Evolutionary conservation across 2,797 vertebrate genomes (phyloP), one percentile per base, ranked within the genome.

Genomic region (Xenops minutus): DNA sequence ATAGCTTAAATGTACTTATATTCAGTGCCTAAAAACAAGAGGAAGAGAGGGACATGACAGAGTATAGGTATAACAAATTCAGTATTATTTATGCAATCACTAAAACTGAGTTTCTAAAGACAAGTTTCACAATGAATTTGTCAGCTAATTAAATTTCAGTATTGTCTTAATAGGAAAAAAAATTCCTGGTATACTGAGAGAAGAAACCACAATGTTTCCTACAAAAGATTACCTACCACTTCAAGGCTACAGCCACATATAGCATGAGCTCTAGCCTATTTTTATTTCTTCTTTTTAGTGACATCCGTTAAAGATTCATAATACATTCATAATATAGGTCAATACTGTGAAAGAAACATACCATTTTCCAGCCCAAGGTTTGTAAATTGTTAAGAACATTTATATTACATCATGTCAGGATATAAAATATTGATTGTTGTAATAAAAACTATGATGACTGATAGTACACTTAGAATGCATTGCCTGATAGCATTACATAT

Each of bases 401-500:
- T 88, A 17, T n/a, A 68, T 39, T 75, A 54, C 12, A 48, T 64
- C 41, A 81, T 52, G n/a, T 78, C 78, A 80, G 8, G 30, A 29
- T 52, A 73, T 74, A 81, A 96, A 86, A 75, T 92, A 88, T 37
- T 88, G 66, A 94, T 93, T 88, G 46, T 69, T 78, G 2, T 73
- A 88, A 78, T 83, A 78, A 84, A 75, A 78, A 62, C 51, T 81
- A 16, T 64, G 27, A 55, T 81, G 22, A 48, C 41, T 75, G 62
- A 18, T 86, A 88, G 27, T 69, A 75, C 30, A 66, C 51, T 69
- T 76, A 69, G 36, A 85, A 82, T 59, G 29, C 3, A 0, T 58
- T 43, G 11, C 26, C 46, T 1, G 10, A 58, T 82, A 58, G n/a
- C 58, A 77, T 92, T 86, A 84, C 29, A 58, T 81, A 64, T 55